Conservation (phyloP, 2,888 invertebrate species). For the Argyra leucocephala region DNA sequence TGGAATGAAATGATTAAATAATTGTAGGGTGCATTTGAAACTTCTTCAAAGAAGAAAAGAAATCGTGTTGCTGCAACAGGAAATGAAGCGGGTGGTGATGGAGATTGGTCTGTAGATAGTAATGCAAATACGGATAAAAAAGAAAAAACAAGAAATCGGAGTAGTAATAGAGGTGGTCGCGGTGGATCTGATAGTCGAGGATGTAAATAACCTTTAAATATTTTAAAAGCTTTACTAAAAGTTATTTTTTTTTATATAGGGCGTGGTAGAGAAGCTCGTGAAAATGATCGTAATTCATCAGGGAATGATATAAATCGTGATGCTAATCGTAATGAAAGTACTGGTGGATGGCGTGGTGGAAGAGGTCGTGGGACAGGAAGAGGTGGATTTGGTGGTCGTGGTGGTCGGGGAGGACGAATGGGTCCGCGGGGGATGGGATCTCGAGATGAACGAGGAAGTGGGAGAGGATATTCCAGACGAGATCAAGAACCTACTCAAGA, state of each 20-base stretch:
- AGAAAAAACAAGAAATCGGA: slow-evolving; percentile 42
- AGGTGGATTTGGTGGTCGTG: slow-evolving; percentile 45
- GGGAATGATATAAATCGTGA: slow-evolving; percentile 40
- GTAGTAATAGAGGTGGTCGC: slow-evolving; percentile 41
- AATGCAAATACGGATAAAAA: slow-evolving; percentile 40
- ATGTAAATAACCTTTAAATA: slow-evolving; percentile 35
- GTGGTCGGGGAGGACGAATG: slow-evolving; percentile 44
- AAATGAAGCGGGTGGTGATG: slow-evolving; percentile 45
- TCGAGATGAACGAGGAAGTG: slow-evolving; percentile 29
- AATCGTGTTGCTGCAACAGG: slow-evolving; percentile 56
- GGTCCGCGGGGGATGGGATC: slow-evolving; percentile 28
- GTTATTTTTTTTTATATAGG: slow-evolving; percentile 31
- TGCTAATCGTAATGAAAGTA: slow-evolving; percentile 31
- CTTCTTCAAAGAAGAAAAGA: slow-evolving; percentile 78
- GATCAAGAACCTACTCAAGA: slow-evolving; percentile 41
- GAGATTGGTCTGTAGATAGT: slow-evolving; percentile 43
- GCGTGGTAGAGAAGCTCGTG: slow-evolving; percentile 55
- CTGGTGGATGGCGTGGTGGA: slow-evolving; percentile 42
- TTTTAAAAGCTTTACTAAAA: neutral
- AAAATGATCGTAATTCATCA: slow-evolving; percentile 50
- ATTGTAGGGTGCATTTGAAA: slow-evolving; percentile 72
- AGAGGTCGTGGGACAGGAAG: slow-evolving; percentile 45
- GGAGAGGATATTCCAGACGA: slow-evolving; percentile 32
- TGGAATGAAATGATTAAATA: too few relatives aligned
- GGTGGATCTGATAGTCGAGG: slow-evolving; percentile 49